Evolutionary conservation across 1,140 invertebrate species (phyloP).

Genomic region (Bombus confusus): DNA sequence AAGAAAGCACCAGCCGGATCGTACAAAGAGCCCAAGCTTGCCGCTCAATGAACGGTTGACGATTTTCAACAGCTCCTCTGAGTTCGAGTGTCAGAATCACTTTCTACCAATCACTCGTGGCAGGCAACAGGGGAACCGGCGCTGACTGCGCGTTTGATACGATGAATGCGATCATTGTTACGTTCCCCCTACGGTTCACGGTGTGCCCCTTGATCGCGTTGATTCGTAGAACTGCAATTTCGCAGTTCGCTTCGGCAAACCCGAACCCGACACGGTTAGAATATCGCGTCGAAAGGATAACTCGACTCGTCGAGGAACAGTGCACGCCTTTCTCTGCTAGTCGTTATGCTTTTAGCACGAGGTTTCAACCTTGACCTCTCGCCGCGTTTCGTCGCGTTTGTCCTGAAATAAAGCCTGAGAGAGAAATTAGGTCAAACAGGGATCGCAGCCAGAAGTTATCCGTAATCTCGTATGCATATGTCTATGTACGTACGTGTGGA

Average conservation of each 20-base stretch:
- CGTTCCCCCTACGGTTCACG: background rate
- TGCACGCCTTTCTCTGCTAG: background rate
- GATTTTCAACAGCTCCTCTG: conserved; percentile 62
- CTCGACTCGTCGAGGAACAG: background rate
- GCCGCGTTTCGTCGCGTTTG: background rate
- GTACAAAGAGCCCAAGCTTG: background rate
- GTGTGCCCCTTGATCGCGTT: background rate
- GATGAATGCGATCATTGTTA: conserved; percentile 65
- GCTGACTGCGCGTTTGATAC: conserved; percentile 54
- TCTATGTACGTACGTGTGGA: background rate
- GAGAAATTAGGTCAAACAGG: background rate
- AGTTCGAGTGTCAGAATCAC: conserved; percentile 49
- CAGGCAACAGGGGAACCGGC: conserved; percentile 12
- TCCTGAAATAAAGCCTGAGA: background rate
- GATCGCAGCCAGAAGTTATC: background rate
- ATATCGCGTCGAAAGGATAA: conserved; percentile 3
- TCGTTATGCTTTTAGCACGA: background rate
- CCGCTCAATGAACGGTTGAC: conserved; percentile 55
- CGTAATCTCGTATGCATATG: background rate
- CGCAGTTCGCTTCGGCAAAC: conserved; percentile 9
- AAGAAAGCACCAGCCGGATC: conserved; percentile 6
- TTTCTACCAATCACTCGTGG: conserved; percentile 50
- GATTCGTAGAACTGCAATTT: conserved; percentile 36
- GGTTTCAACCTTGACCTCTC: conserved; percentile 13
- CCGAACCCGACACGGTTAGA: background rate